These are phyloP conservation scores for Pyrrhia umbra DNA, from an alignment of 2,888 invertebrate genomes.

Conservation along the genomic window DNA sequence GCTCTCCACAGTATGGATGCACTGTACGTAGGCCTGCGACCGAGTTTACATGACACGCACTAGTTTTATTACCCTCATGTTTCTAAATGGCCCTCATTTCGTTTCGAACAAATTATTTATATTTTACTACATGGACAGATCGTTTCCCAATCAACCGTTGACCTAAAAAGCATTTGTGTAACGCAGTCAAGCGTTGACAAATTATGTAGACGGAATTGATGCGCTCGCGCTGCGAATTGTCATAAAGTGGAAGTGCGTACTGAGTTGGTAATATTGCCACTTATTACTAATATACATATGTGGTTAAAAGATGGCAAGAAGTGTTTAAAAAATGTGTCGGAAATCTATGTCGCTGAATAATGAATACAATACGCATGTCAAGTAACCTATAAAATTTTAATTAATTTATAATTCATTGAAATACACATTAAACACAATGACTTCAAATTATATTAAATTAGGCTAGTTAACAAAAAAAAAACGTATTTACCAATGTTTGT, in stretches of 20 bases:
- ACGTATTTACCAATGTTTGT: constrained; percentile 19
- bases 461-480: constrained; percentile 14
- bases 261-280: constrained; percentile 27
- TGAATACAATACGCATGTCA: constrained; percentile 35
- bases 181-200: constrained; percentile 86
- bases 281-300: constrained; percentile 20
- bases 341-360: constrained; percentile 21
- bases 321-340: constrained; percentile 8
- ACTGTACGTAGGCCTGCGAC: constrained; percentile 80
- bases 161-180: constrained; percentile 88
- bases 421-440: constrained; percentile 28
- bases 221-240: constrained; percentile 74
- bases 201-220: constrained; percentile 82
- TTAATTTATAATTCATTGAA: constrained; percentile 19
- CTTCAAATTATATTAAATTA: constrained; percentile 21
- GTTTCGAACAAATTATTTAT: constrained; percentile 89
- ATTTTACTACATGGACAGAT: constrained; percentile 88
- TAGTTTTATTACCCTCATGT: constrained; percentile 90
- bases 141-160: constrained; percentile 88
- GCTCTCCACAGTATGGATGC: constrained; percentile 75
- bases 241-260: constrained; percentile 61
- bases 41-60: constrained; percentile 88
- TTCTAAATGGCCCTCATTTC: constrained; percentile 90
- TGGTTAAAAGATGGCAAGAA: constrained; percentile 9
- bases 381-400: constrained; percentile 20